Conservation (phyloP, 2,797 vertebrate species). For the Protonibea diacanthus region DNA sequence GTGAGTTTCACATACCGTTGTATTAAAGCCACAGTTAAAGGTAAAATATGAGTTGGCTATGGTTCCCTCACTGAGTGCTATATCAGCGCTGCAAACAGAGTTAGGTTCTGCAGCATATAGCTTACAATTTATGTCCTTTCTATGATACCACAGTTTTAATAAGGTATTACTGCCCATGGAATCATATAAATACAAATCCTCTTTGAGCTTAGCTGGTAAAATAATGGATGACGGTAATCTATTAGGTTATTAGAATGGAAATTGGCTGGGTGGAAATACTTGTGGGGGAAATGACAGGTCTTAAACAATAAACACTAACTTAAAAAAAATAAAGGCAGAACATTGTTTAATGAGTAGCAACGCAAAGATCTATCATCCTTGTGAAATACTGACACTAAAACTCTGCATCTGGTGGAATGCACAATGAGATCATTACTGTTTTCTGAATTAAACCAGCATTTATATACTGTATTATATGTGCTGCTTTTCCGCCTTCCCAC, state of each 20-base stretch:
- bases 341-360: constrained; percentile 59
- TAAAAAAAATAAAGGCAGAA: constrained; percentile 63
- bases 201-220: constrained; percentile 47
- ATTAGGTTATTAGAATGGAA: constrained; percentile 71
- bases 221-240: constrained; percentile 67
- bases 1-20: background rate
- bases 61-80: background rate
- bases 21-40: too few relatives aligned
- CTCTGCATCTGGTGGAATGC: constrained; percentile 47
- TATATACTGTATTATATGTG: background rate
- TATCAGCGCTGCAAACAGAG: background rate
- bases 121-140: constrained; percentile 14
- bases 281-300: constrained; percentile 40
- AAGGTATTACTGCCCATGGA: constrained; percentile 36
- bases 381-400: constrained; percentile 66
- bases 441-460: constrained; percentile 14
- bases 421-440: constrained; percentile 45
- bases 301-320: constrained; percentile 56
- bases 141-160: constrained; percentile 22
- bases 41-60: background rate
- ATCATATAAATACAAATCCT: constrained; percentile 51
- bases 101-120: background rate
- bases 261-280: constrained; percentile 54
- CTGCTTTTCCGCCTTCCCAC: constrained; percentile 7
- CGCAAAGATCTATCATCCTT: constrained; percentile 58